Conservation (phyloP, 1,140 invertebrate genomes). For the Archivesica marissinica region DNA sequence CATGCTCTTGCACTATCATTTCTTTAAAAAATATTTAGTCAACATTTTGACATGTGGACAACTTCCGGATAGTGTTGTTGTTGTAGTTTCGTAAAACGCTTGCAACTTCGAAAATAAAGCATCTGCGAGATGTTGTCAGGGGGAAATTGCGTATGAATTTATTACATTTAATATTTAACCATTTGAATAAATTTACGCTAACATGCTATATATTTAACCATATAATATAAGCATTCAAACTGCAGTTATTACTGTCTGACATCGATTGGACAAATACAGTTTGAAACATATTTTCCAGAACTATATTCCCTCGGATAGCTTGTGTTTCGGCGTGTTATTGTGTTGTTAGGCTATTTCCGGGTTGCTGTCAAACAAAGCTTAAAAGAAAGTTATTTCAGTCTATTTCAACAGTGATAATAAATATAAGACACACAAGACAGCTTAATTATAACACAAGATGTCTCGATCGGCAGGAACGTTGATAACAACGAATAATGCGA, state of each 20-base stretch:
- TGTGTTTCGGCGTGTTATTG: slow-evolving; percentile 12
- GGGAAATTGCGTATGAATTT: slow-evolving; percentile 14
- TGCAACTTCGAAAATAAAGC: slow-evolving; percentile 1
- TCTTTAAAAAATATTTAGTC: neutral
- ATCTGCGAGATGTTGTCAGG: slow-evolving; percentile 6
- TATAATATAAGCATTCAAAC: too few species aligned
- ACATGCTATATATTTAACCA: too few species aligned
- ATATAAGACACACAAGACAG: neutral
- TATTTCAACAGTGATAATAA: too few species aligned
- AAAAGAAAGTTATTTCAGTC: too few species aligned
- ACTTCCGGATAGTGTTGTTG: slow-evolving; percentile 38
- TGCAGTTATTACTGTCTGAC: too few species aligned
- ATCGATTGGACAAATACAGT: too few species aligned
- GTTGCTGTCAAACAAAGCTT: slow-evolving; percentile 9
- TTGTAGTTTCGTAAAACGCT: neutral
- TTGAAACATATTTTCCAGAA: neutral
- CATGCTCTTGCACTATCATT: neutral
- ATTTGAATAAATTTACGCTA: too few species aligned
- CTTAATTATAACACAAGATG: slow-evolving; percentile 70
- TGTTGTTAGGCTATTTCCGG: slow-evolving; percentile 50
- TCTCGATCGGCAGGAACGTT: slow-evolving; percentile 83
- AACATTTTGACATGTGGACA: slow-evolving; percentile 36
- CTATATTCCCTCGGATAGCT: slow-evolving; percentile 13
- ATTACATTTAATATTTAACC: neutral
- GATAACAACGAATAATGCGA: slow-evolving; percentile 84